phyloP scores from a whole-genome alignment of 2,888 invertebrate genomes.

The Anagyrus pseudococci region DNA sequence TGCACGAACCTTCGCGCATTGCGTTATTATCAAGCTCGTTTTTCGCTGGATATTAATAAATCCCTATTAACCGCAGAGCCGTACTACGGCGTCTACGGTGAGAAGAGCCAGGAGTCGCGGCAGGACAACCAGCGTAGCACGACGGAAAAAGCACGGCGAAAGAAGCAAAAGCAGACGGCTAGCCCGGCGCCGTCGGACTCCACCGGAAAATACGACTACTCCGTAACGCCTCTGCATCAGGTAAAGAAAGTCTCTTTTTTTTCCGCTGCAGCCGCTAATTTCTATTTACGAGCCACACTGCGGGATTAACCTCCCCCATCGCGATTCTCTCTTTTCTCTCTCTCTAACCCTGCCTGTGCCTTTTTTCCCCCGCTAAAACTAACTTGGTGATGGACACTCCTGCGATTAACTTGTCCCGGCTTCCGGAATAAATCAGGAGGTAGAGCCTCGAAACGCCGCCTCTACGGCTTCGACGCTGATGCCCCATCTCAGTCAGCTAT shows the following conservation, averaged over 20 bases:
- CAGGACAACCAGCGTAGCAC: conserved; percentile 50
- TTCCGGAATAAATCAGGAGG: conserved; percentile 46
- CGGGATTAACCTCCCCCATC: too few species aligned
- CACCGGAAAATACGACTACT: conserved; percentile 53
- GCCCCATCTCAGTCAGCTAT: conserved; percentile 75
- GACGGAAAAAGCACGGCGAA: conserved; percentile 51
- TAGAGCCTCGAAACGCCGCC: conserved; percentile 53
- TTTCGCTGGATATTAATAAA: too few species aligned
- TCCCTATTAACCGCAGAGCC: conserved; percentile 44
- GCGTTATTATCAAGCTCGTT: too few species aligned
- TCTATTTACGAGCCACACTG: too few species aligned
- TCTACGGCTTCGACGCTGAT: conserved; percentile 64
- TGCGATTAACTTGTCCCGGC: conserved; percentile 31
- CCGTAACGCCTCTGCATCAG: conserved; percentile 57
- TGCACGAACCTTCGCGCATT: too few species aligned
- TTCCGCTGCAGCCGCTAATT: too few species aligned
- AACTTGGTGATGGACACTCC: conserved; percentile 41
- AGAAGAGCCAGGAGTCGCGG: conserved; percentile 54
- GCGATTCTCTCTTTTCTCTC: conserved; percentile 22
- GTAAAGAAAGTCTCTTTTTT: conserved; percentile 48
- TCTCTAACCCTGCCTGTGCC: conserved; percentile 38
- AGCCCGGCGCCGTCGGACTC: conserved; percentile 50
- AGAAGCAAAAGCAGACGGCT: conserved; percentile 50
- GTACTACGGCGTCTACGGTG: conserved; percentile 50
- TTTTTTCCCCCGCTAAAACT: conserved; percentile 22